phyloP scores from a whole-genome alignment of 2,113 vertebrate species.

The Cettia cetti region DNA sequence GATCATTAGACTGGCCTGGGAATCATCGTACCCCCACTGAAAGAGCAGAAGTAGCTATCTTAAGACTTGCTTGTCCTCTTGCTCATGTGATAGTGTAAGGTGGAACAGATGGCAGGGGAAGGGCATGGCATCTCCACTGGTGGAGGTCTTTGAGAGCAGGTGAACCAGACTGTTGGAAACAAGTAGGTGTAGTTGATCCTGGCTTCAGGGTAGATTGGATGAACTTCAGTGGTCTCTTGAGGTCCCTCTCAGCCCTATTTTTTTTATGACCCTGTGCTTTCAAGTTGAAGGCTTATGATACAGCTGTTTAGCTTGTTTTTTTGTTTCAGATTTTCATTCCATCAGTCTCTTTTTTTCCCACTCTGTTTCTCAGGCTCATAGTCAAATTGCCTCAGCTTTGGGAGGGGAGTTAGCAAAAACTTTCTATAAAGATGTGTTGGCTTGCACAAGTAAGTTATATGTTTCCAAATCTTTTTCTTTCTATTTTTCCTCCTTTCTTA shows the following conservation, averaged over 20 bases:
- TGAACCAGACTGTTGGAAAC: not conserved
- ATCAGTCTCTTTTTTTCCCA: not conserved
- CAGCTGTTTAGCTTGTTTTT: not conserved
- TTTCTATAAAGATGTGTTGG: slow-evolving; percentile 3
- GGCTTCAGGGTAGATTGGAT: not conserved
- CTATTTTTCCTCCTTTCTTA: not conserved
- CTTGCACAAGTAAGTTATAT: not conserved
- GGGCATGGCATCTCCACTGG: not conserved
- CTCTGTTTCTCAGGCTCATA: not conserved
- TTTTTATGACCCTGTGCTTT: not conserved
- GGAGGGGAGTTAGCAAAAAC: not conserved
- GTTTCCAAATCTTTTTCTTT: not conserved
- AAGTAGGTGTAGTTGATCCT: not conserved
- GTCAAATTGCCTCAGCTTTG: not conserved
- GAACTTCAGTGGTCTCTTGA: not conserved
- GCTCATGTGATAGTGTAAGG: not conserved
- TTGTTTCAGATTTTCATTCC: not conserved
- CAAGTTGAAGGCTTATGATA: not conserved
- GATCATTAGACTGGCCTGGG: not conserved
- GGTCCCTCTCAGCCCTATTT: not conserved
- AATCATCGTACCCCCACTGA: not conserved
- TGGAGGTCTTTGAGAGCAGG: not conserved
- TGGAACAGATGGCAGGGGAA: not conserved
- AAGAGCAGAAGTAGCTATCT: slow-evolving; percentile 10
- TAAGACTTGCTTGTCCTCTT: not conserved